A percentile compares a stretch with the other conserved stretches of the same genome.
phyloP scores from a whole-genome alignment of 2,888 invertebrate genomes.

The Phaedon cochleariae region DNA sequence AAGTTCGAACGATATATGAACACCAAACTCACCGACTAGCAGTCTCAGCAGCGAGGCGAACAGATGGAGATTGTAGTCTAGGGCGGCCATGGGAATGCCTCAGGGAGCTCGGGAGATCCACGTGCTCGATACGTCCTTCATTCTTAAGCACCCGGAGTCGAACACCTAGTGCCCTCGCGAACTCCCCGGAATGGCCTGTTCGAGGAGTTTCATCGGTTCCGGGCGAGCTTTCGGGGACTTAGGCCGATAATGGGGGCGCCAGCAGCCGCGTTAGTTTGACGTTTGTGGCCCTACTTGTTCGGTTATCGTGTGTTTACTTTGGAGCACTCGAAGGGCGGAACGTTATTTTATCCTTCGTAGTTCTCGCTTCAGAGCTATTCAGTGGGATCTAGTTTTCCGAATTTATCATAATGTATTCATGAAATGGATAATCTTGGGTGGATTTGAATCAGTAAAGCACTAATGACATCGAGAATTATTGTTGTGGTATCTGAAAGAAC shows the following conservation, averaged over 20 bases:
- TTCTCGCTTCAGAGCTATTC: neutral
- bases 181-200: conserved; percentile 25
- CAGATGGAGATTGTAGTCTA: conserved; percentile 66
- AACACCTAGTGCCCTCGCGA: conserved; percentile 27
- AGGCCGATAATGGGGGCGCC: neutral
- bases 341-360: neutral
- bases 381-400: no score
- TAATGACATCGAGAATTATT: no score
- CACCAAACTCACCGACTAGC: conserved; percentile 68
- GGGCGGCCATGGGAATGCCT: conserved; percentile 67
- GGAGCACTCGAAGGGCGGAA: neutral
- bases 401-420: no score
- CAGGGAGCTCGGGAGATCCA: conserved; percentile 43
- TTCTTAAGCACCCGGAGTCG: conserved; percentile 22
- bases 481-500: no score
- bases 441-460: no score
- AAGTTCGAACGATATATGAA: no score
- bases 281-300: neutral
- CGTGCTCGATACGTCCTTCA: conserved; percentile 31
- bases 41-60: conserved; percentile 71
- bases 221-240: conserved; percentile 10
- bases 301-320: neutral
- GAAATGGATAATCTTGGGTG: no score
- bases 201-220: conserved; percentile 13
- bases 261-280: neutral